These are phyloP conservation scores for Bellardia bayeri DNA, from an alignment of 2,888 invertebrate species.

Conservation along the genomic window DNA sequence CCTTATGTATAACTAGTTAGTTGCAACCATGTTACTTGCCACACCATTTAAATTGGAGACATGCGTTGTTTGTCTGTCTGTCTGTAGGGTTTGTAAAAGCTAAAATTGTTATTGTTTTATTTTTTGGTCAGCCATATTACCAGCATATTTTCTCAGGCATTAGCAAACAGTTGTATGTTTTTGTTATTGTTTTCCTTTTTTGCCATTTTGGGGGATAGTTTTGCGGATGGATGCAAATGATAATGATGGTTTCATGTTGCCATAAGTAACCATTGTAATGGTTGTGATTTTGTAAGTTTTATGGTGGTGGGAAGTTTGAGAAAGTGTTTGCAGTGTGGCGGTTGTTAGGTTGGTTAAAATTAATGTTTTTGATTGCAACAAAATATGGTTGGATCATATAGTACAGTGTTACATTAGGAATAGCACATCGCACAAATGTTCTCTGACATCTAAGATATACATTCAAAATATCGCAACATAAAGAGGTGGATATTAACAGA, in stretches of 20 bases:
- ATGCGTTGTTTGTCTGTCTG: slow-evolving; percentile 56
- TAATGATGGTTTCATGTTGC: slow-evolving; percentile 64
- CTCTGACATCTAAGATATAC: too few species aligned
- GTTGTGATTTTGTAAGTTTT: slow-evolving; percentile 43
- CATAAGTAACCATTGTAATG: slow-evolving; percentile 62
- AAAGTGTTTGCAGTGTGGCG: not conserved
- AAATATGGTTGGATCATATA: too few species aligned
- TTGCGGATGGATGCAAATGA: slow-evolving; percentile 60
- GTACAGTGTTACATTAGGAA: too few species aligned
- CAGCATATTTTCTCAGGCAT: slow-evolving; percentile 70
- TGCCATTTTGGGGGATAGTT: slow-evolving; percentile 61
- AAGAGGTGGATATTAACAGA: too few species aligned
- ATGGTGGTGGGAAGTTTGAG: not conserved
- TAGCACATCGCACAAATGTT: too few species aligned
- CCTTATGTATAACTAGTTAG: not conserved
- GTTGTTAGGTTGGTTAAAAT: slow-evolving; percentile 18
- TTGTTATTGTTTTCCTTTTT: slow-evolving; percentile 16
- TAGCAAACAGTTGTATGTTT: slow-evolving; percentile 58
- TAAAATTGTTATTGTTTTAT: slow-evolving; percentile 69
- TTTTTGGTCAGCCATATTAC: slow-evolving; percentile 72
- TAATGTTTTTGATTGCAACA: too few species aligned
- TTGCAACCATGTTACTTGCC: slow-evolving; percentile 44
- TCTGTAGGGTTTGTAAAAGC: slow-evolving; percentile 55
- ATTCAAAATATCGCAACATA: too few species aligned
- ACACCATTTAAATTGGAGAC: slow-evolving; percentile 42